A percentile compares a stretch with the other conserved stretches of the same genome.
Evolutionary conservation across 2,797 vertebrate genomes (phyloP).

Genomic region (Xerus rutilus): DNA sequence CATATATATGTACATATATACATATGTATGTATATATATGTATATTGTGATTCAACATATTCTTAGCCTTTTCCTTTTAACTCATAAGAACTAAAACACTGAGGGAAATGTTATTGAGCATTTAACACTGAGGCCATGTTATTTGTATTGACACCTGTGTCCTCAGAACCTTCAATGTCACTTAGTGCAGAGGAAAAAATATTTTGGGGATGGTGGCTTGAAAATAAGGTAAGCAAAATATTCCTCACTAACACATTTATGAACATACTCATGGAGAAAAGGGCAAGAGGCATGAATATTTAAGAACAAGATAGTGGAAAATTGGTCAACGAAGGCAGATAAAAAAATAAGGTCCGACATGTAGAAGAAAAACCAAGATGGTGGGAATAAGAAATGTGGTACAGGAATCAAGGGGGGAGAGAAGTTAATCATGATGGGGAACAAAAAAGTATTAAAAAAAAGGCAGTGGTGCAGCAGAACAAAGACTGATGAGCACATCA

Average conservation of each 20-base stretch:
- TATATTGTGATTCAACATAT: background rate
- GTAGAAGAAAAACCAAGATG: background rate
- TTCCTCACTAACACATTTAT: background rate
- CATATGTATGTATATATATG: no score
- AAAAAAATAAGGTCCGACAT: background rate
- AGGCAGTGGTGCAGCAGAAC: background rate
- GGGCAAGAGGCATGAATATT: background rate
- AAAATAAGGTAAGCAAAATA: background rate
- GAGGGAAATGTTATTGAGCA: background rate
- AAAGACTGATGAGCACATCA: background rate
- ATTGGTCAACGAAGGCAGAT: background rate
- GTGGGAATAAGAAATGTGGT: background rate
- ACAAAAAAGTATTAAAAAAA: background rate
- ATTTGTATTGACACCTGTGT: background rate
- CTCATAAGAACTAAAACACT: background rate
- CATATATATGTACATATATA: no score
- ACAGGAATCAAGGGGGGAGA: background rate
- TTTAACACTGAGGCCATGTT: background rate
- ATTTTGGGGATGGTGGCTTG: background rate
- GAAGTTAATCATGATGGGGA: background rate
- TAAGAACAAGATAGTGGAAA: background rate
- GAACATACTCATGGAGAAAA: constrained; percentile 2
- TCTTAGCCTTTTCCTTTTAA: background rate
- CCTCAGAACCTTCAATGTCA: background rate
- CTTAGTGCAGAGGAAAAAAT: background rate